Evolutionary conservation across 64 coral and sea anemone species (phyloP), one percentile per base, ranked within the genome.

Genomic region (Trachythela sp.): DNA sequence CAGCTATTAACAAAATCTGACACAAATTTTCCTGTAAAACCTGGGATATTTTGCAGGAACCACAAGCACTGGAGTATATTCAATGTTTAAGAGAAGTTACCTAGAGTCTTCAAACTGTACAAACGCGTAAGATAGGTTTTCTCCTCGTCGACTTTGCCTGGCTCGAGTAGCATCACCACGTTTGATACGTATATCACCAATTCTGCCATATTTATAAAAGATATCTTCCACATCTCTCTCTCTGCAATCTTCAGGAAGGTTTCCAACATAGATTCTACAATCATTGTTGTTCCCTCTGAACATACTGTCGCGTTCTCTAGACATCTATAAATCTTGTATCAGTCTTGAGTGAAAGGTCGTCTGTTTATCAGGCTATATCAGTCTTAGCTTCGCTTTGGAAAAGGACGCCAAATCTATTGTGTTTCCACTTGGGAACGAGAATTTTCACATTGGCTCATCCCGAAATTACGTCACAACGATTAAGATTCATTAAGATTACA

Each of bases 191-290:
- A 99, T 89, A 29, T 99, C 96, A 41, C 93, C 83, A 43, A 99
- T 99, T 42, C 93, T 89, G 27, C 96, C 96, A 87, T 99, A 99
- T 84, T 99, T 99, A 83, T 99, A 99, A 77, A 99, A 99, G 39
- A 99, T 93, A 48, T 95, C 94, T 58, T 99, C 93, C 48, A 99
- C 43, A 83, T 99, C 96, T 87, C 93, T 85, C 80, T 99, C 96
- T 11, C 94, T 72, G 75, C 94, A 87, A 68, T 99, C 94, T 54
- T 88, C 85, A 27, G 96, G 96, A 54, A 99, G 91, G 85, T 99
- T 99, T 34, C 96, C 96, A 6, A 99, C 96, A 45, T 99, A 99
- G 22, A 99, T 90, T 54, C 96, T 88, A 31, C 96, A 95, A 43
- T 92, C 94, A 31, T 99, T 99, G 84, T 95, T 99, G 37, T 99